Conservation (phyloP, 2,888 invertebrate genomes). For the Eristalis pertinax region DNA sequence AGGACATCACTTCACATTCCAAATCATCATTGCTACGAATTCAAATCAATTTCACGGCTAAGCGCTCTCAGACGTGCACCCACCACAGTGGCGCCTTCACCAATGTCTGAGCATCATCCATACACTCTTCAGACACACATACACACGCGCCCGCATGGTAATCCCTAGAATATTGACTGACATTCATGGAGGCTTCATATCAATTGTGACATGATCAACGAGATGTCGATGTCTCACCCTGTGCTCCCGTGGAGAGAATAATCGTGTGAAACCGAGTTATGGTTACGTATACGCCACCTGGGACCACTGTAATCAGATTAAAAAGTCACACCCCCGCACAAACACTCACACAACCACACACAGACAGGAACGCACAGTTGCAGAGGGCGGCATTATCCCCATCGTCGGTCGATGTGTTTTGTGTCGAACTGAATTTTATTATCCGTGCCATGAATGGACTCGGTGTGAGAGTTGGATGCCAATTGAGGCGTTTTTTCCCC, state of each 20-base stretch:
- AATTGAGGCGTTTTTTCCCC: constrained; percentile 18
- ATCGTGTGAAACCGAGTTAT: constrained; percentile 62
- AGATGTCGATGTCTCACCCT: constrained; percentile 51
- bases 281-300: constrained; percentile 52
- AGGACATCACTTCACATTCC: neutral
- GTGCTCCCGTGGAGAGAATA: constrained; percentile 29
- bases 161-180: constrained; percentile 54
- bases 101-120: constrained; percentile 23
- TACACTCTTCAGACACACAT: constrained; percentile 3
- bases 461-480: constrained; percentile 36
- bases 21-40: neutral
- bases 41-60: constrained; percentile 1
- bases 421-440: constrained; percentile 68
- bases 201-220: constrained; percentile 57
- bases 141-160: neutral
- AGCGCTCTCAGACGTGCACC: neutral
- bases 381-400: constrained; percentile 3
- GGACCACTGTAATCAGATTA: constrained; percentile 62
- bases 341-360: neutral
- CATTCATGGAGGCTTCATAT: constrained; percentile 43
- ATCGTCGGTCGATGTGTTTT: constrained; percentile 21
- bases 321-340: constrained; percentile 31
- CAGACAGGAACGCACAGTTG: neutral
- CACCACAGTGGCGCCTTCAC: neutral
- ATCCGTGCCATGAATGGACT: constrained; percentile 35